These are phyloP conservation scores for Tachycineta bicolor DNA, from an alignment of 2,113 vertebrate genomes.

Conservation along the genomic window DNA sequence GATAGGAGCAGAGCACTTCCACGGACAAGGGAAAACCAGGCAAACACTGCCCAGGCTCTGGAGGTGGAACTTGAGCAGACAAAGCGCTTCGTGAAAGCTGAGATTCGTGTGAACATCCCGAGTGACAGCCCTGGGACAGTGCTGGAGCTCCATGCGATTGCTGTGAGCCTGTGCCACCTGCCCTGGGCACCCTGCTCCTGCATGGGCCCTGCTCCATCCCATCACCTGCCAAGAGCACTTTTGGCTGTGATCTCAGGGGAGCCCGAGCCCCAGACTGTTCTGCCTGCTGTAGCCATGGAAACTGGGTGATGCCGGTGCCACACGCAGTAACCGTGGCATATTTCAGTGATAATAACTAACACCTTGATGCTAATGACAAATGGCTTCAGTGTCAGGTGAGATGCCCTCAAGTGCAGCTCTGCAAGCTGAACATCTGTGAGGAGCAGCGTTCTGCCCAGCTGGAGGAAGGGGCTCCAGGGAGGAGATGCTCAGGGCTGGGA, in stretches of 20 bases:
- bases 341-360: neutral
- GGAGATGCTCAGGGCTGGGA: neutral
- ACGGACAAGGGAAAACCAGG: neutral
- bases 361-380: neutral
- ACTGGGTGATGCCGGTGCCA: rapidly evolving
- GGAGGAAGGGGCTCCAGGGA: neutral
- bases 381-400: neutral
- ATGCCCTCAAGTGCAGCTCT: neutral
- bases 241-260: neutral
- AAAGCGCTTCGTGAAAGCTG: neutral
- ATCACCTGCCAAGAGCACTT: neutral
- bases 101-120: rapidly evolving
- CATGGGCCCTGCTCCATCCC: neutral
- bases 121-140: neutral
- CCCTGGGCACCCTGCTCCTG: neutral
- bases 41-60: neutral
- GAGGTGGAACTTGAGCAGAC: neutral
- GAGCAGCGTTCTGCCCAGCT: neutral
- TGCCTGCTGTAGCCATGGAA: neutral
- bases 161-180: neutral
- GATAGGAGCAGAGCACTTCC: neutral
- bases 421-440: neutral
- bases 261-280: neutral
- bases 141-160: too few species aligned
- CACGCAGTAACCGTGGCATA: rapidly evolving